Conservation (phyloP, 2,797 vertebrate species). For the Neoniphon sammara region DNA sequence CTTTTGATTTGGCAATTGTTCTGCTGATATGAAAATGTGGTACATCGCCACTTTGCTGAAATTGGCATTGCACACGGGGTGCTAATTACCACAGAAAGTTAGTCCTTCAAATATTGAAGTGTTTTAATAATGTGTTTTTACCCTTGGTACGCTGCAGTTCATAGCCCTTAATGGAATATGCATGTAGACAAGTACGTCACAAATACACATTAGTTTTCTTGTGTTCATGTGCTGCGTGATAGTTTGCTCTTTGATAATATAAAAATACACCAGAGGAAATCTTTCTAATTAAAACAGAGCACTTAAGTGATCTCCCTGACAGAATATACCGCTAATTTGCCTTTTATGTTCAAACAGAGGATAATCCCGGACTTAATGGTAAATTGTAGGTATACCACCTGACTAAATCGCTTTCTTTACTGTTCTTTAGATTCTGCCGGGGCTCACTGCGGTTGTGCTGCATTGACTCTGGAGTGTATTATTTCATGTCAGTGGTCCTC, state of each 20-base stretch:
- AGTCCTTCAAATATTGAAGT: slow-evolving; percentile 15
- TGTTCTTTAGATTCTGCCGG: slow-evolving; percentile 15
- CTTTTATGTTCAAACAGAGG: slow-evolving; percentile 7
- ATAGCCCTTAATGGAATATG: not conserved
- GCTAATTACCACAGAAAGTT: slow-evolving; percentile 59
- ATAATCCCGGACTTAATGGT: not conserved
- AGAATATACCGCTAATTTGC: slow-evolving; percentile 17
- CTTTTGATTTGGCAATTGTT: slow-evolving; percentile 68
- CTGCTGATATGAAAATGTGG: slow-evolving; percentile 57
- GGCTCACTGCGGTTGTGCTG: slow-evolving; percentile 22
- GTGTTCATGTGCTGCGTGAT: not conserved
- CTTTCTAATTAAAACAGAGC: not conserved
- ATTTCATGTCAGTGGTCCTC: slow-evolving; percentile 63
- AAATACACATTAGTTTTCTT: not conserved
- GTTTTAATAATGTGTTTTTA: slow-evolving; percentile 26
- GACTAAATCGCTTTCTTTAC: slow-evolving; percentile 49
- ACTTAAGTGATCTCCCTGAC: slow-evolving; percentile 5
- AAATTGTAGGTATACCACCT: slow-evolving; percentile 14
- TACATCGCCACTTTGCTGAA: slow-evolving; percentile 39
- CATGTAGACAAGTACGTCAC: not conserved
- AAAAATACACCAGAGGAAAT: not conserved
- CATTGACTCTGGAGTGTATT: slow-evolving; percentile 68
- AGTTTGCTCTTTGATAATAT: slow-evolving; percentile 21
- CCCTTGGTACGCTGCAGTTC: slow-evolving; percentile 6
- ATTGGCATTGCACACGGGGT: slow-evolving; percentile 33